phyloP scores from a whole-genome alignment of 2,888 invertebrate genomes.

The Clivina fossor region DNA sequence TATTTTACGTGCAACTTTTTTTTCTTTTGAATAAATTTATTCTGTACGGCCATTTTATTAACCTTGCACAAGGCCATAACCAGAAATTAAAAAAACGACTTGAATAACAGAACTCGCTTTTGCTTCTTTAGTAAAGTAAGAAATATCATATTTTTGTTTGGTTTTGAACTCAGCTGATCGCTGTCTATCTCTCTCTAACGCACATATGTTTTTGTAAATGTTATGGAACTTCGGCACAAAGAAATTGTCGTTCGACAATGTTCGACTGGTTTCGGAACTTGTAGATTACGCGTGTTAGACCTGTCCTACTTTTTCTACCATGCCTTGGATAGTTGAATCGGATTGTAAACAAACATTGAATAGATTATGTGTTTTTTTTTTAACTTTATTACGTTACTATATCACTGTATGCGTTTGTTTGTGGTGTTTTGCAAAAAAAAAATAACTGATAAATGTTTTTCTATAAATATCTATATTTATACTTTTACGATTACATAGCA shows the following conservation, averaged over 20 bases:
- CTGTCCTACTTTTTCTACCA: constrained; percentile 3
- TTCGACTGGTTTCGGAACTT: constrained; percentile 1
- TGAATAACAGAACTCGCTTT: constrained; percentile 5
- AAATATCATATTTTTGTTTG: too few relatives aligned
- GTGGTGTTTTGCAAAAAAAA: too few relatives aligned
- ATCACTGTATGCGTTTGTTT: too few relatives aligned
- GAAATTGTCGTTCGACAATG: not conserved
- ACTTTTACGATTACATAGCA: too few relatives aligned
- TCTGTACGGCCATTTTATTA: constrained; percentile 5
- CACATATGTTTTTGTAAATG: constrained; percentile 2
- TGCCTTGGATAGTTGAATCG: too few relatives aligned
- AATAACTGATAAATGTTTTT: too few relatives aligned
- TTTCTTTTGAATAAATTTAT: not conserved
- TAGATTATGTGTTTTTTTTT: too few relatives aligned
- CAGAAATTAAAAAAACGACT: not conserved
- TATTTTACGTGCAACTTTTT: not conserved
- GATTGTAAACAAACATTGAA: too few relatives aligned
- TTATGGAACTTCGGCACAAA: constrained; percentile 4
- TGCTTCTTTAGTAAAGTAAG: too few relatives aligned
- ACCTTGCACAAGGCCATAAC: constrained; percentile 14
- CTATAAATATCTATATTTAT: too few relatives aligned
- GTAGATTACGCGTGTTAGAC: not conserved
- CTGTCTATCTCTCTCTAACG: too few relatives aligned
- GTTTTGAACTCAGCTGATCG: constrained; percentile 14
- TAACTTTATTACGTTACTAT: too few relatives aligned